Base-by-base conservation (phyloP, 2,888 invertebrate species). In the Drosophila pseudotakahashii region DNA sequence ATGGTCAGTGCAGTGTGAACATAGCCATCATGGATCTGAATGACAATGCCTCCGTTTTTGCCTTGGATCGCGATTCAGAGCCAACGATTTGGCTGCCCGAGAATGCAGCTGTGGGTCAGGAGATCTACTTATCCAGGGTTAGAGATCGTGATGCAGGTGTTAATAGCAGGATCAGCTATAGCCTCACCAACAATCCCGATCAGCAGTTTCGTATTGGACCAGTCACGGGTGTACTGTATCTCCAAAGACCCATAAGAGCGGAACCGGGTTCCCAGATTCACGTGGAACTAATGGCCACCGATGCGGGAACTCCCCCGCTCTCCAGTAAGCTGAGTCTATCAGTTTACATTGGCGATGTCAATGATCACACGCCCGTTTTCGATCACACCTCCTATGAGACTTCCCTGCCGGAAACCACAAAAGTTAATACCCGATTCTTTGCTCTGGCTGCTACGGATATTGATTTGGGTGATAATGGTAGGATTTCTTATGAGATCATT, bases 321-420 rank as follows among this genome's bases (percentile, higher is more conserved):
- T 94, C 95, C 16, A 95, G 97, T 0, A 96, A 95, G 82, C 95
- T 97, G 81, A 93, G 94, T 7, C 94, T 97, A 47, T 93, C 94
- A 32, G 94, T 96, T 44, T 94, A 94, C 23, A 94, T 98, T 68
- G 95, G 95, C 81, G 98, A 98, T 91, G 97, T 98, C 2, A 99
- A 99, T 91, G 98, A 98, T 92, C 98, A 98, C 89, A 98, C 98
- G 0, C 98, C 98, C 10, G 96, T 97, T 3, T 99, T 99, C 92
- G 96, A 97, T 90, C 96, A 97, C 81, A 96, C 96, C 0, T 97
- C 96, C 14, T 98, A 98, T 91, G 98, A 98, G 93, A 97, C 97
- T 3, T 98, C 98, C 1, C 92, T 99, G 55, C 92, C 96, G 7
- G 99, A 99, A 92, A 97, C 97, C 1, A 97, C 97, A 3, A 94